Base-by-base conservation (phyloP, 2,888 invertebrate species). In the Calameuta filiformis region DNA sequence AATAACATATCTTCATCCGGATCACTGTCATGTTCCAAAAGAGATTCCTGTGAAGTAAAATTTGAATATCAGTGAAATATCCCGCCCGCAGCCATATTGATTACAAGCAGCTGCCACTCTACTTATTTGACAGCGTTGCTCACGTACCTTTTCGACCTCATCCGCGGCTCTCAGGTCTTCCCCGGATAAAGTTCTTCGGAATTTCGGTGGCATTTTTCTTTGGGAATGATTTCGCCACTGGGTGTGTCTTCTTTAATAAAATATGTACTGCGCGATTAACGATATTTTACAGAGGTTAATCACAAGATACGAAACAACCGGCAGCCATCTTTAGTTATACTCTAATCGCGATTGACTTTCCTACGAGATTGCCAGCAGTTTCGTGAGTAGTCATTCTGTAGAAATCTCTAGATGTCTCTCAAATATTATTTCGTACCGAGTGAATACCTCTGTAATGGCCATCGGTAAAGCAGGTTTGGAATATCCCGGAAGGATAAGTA, bases 1-100 rank as follows among this genome's bases (percentile, higher is more conserved):
- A 88, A 90, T 75, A 91, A 77, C 82, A 89, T 87, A 71, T 90
- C 89, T 76, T 91, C 91, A 68, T 91, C 91, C 11, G 82, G 84
- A 35, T 91, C 91, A 73, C 91, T 91, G 79, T 91, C 90, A 79
- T 90, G 89, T 11, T 91, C 90, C 79, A 91, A 80, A 40, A 91
- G 81, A 23, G 83, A 83, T 75, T 91, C 90, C 91, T 91, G 76
- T 33, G 80, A 83, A 73, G 79, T 76, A 75, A 69, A 83, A 82
- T 73, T 56, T 56, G 56, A 56, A 56, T 56, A 56, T 23, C 56
- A 56, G 9, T 78, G 30, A 73, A 81, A 69, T 56, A 79, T 83
- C 80, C 81, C 83, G 85, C 83, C 76, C 40, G 34, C 30, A 37
- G 35, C 68, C 31, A 37, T 75, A 40, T 6, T 40, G 40, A 73